Conservation (phyloP, 2,113 vertebrate species). For the Ia io region DNA sequence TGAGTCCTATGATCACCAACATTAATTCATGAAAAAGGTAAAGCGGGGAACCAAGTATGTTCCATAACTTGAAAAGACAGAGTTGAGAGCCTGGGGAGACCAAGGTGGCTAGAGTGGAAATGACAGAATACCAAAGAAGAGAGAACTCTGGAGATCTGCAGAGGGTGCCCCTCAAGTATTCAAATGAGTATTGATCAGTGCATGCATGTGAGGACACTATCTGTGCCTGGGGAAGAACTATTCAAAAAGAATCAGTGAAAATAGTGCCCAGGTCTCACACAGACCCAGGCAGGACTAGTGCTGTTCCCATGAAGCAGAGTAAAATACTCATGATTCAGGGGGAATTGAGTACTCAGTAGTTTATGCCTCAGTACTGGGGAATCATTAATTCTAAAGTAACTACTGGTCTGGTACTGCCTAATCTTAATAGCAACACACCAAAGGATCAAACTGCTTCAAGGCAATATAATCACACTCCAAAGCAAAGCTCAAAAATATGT, state of each 20-base stretch:
- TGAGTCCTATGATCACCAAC: background rate
- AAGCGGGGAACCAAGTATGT: background rate
- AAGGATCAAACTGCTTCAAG: background rate
- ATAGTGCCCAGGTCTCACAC: background rate
- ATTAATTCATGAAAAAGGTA: background rate
- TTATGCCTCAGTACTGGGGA: background rate
- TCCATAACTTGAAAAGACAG: background rate
- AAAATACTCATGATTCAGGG: background rate
- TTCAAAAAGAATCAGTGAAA: background rate
- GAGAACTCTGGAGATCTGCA: background rate
- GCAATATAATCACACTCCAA: background rate
- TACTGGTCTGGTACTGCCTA: background rate
- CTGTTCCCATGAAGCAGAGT: background rate
- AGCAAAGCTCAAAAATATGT: background rate
- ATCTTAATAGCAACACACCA: background rate
- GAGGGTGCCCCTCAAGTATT: background rate
- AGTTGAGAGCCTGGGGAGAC: background rate
- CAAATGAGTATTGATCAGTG: background rate
- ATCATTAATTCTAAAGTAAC: background rate
- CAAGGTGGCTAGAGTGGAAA: background rate
- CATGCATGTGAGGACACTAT: background rate
- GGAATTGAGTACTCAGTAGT: background rate
- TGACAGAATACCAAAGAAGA: background rate
- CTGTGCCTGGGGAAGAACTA: background rate
- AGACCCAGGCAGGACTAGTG: background rate